Evolutionary conservation across 2,113 vertebrate genomes (phyloP).

Genomic region (Hippocampus abdominalis): DNA sequence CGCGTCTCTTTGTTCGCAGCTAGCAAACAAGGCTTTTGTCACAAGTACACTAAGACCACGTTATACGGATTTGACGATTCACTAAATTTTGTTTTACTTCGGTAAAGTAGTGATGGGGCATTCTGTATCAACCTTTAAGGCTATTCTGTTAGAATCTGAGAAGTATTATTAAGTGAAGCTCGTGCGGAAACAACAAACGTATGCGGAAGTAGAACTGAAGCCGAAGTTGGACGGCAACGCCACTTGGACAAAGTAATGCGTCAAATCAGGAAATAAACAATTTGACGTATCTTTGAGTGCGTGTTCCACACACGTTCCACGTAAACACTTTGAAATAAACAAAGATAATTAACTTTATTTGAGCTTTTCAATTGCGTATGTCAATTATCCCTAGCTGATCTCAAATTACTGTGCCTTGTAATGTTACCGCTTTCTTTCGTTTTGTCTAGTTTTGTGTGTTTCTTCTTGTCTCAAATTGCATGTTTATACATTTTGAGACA

Average conservation of each 20-base stretch:
- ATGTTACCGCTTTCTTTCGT: too few relatives aligned
- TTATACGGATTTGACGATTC: not conserved
- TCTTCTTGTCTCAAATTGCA: too few relatives aligned
- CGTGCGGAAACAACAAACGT: not conserved
- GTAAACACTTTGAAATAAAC: too few relatives aligned
- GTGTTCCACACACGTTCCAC: too few relatives aligned
- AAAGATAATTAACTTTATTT: too few relatives aligned
- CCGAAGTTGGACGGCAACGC: not conserved
- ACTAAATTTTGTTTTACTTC: not conserved
- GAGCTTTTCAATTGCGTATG: too few relatives aligned
- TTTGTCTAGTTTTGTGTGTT: too few relatives aligned
- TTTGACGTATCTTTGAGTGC: too few relatives aligned
- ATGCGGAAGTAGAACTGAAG: not conserved
- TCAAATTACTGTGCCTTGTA: too few relatives aligned
- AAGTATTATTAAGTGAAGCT: not conserved
- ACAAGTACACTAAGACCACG: not conserved
- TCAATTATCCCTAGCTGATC: too few relatives aligned
- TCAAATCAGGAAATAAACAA: too few relatives aligned
- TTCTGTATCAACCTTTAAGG: not conserved
- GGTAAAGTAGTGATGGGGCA: not conserved
- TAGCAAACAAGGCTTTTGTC: not conserved
- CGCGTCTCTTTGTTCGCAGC: not conserved
- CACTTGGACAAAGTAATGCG: not conserved
- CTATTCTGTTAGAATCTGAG: not conserved
- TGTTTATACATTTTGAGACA: too few relatives aligned